These are phyloP conservation scores for Phymorhynchus buccinoides DNA, from an alignment of 1,140 invertebrate species.

Conservation along the genomic window DNA sequence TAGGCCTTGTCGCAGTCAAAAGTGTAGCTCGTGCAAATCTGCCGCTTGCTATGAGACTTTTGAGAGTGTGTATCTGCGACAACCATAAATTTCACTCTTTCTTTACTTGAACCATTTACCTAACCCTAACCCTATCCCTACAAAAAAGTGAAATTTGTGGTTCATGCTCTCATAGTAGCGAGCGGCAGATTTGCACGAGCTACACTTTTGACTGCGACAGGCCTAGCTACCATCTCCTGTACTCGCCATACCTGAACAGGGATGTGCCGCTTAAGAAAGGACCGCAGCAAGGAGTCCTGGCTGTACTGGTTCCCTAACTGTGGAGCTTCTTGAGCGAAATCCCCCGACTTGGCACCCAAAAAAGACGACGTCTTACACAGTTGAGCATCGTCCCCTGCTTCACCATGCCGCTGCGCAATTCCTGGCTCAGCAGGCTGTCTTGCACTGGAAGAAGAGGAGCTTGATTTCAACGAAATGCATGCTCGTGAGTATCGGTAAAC, in stretches of 20 bases:
- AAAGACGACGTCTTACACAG: slow-evolving; percentile 45
- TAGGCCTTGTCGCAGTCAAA: no score
- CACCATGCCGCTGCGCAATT: background rate
- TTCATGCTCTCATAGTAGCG: no score
- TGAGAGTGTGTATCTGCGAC: no score
- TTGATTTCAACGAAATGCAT: background rate
- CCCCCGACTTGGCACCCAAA: slow-evolving; percentile 64
- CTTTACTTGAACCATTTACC: no score
- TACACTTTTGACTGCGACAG: no score
- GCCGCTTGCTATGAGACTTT: no score
- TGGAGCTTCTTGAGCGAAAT: slow-evolving; percentile 70
- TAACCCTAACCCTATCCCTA: background rate
- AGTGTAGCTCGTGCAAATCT: no score
- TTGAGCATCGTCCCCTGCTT: background rate
- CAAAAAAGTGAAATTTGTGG: no score
- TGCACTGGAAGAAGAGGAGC: background rate
- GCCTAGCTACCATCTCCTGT: slow-evolving; percentile 8
- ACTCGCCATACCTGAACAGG: slow-evolving; percentile 64
- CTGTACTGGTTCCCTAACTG: slow-evolving; percentile 69
- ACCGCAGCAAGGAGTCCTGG: slow-evolving; percentile 65
- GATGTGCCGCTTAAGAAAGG: slow-evolving; percentile 65
- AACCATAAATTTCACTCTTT: no score
- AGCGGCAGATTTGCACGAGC: no score
- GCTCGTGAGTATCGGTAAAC: background rate
- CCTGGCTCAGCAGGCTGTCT: background rate